These are phyloP conservation scores for Deilephila elpenor DNA, from an alignment of 2,888 invertebrate genomes.

Conservation along the genomic window DNA sequence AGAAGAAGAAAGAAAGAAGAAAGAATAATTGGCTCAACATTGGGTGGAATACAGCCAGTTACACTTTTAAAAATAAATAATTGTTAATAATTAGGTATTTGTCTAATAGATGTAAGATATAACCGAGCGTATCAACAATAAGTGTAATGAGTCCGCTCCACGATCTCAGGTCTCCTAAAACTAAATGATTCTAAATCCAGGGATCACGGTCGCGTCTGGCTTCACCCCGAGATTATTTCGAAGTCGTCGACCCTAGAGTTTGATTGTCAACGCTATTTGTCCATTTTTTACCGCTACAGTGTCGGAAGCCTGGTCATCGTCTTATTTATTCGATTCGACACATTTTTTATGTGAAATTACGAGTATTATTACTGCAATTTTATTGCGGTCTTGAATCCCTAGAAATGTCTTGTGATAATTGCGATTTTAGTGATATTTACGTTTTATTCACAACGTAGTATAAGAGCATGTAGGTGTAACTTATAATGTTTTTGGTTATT, in stretches of 20 bases:
- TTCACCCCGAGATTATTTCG: not conserved
- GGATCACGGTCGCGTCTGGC: not conserved
- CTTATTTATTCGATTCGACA: not conserved
- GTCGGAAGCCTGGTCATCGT: not conserved
- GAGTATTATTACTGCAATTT: not conserved
- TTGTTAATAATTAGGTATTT: not conserved
- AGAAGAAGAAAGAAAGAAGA: too few species aligned
- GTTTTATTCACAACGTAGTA: too few species aligned
- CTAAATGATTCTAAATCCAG: not conserved
- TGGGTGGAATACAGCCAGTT: not conserved
- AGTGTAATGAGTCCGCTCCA: not conserved
- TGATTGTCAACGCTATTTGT: conserved; percentile 2
- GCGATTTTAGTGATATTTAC: not conserved
- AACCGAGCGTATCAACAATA: not conserved
- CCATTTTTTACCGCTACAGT: conserved; percentile 1
- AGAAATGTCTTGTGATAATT: not conserved
- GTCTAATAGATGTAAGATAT: not conserved
- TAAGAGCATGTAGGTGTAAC: too few species aligned
- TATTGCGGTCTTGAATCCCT: not conserved
- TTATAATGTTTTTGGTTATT: too few species aligned
- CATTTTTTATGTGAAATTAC: not conserved
- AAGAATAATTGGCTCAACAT: too few species aligned
- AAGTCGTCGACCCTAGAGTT: conserved; percentile 5
- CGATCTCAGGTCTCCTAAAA: not conserved
- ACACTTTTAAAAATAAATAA: not conserved